Evolutionary conservation across 2,113 vertebrate species (phyloP).

Genomic region (Pholis gunnellus): DNA sequence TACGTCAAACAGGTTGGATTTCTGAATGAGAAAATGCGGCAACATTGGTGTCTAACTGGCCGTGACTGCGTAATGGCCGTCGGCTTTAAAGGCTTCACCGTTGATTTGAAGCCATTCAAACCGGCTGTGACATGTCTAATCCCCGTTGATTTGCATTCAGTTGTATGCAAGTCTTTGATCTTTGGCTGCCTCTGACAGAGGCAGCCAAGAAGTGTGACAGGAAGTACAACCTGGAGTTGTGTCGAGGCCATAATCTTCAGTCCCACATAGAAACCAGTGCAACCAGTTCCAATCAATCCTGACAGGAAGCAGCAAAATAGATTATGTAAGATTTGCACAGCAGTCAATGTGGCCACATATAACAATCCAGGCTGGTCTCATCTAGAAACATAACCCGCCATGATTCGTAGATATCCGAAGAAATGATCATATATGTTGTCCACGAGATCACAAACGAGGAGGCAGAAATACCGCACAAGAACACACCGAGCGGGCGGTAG

Average conservation of each 20-base stretch:
- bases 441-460: neutral
- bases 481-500: no score
- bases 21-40: conserved; percentile 28
- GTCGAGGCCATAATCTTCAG: conserved; percentile 9
- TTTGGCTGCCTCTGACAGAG: conserved; percentile 22
- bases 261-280: neutral
- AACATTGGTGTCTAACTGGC: conserved; percentile 18
- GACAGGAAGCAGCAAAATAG: neutral
- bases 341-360: neutral
- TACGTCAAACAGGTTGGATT: conserved; percentile 26
- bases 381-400: neutral
- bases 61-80: conserved; percentile 40
- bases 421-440: neutral
- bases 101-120: conserved; percentile 62
- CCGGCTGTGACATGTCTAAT: conserved; percentile 49
- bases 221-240: neutral
- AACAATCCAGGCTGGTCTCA: no score
- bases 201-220: conserved; percentile 7
- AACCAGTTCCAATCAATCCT: neutral
- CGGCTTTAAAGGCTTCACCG: conserved; percentile 44
- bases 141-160: conserved; percentile 57
- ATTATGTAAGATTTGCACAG: neutral
- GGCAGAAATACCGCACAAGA: neutral
- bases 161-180: conserved; percentile 50
- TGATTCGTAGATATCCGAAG: no score